Evolutionary conservation across 2,797 vertebrate genomes (phyloP), one percentile per base, ranked within the genome.

Genomic region (Passerculus sandwichensis): DNA sequence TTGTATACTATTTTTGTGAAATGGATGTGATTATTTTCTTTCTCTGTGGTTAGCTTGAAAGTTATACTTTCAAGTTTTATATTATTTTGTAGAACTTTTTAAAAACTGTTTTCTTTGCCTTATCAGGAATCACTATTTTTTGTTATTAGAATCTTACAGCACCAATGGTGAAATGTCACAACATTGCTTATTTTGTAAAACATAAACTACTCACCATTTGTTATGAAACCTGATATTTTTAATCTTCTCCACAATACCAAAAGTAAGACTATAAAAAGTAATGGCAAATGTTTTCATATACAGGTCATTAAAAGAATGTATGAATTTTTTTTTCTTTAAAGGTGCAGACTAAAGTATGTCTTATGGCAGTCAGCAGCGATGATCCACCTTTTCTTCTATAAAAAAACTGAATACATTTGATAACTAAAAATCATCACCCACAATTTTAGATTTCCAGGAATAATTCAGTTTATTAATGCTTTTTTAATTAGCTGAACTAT

Each of bases 401-500:
- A 65, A 60, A 60, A 80, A 84, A 72, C 13, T 34, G 38, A 79
- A 56, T 8, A 48, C 4, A 60, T 64, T 54, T 93, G 51, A 69
- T 73, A 87, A 61, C 6, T 84, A 95, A 85, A 93, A 59, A 61
- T 73, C 7, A 73, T 70, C 32, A 56, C 12, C 22, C 72, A 54
- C 15, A 47, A 11, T 48, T 75, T 38, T 30, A 73, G 65, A 53
- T 83, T 87, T 83, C 38, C 59, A 85, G 71, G 26, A 92, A 87
- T 20, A 78, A 51, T 54, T 66, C 14, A 2, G 8, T 45, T 45
- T 54, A 40, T 29, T 48, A 29, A 47, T 53, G 18, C 4, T 72
- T 82, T 95, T 92, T 91, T 91, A 94, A 95, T 95, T 95, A 94
- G 42, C 64, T 74, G 38, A 89, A 61, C 61, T 21, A 4, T 47